Base-by-base conservation (phyloP, 2,797 vertebrate species). In the Catharus ustulatus region DNA sequence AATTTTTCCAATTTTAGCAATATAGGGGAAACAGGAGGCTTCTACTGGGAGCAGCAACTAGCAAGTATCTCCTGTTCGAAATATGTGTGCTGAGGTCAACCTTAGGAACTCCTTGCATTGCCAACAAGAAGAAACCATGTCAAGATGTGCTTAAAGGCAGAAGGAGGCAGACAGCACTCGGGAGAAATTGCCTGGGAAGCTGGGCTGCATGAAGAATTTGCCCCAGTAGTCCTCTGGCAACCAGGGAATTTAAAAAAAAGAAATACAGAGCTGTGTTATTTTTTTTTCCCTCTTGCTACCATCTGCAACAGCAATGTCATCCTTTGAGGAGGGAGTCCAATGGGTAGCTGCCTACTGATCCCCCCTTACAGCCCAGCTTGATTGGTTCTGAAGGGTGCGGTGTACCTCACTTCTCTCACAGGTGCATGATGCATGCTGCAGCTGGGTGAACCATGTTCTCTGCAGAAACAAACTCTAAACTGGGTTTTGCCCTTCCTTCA, bases 201-300 rank as follows among this genome's bases (percentile, higher is more conserved):
- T 45, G 32, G 48, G 7, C 59, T 73, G 11, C 24, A 3, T 75
- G 48, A 73, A 43, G 18, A 3, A 3, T 63, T 80, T 83, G 17
- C 5, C 10, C 20, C 23, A n/a, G 19, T 12, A 89, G 26, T 34
- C 15, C 15, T 18, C 7, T 75, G 57, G 13, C 11, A 78, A 38
- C 10, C 6, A 43, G 17, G 57, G 34, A 72, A 54, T n/a, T 49
- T 12, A 80, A 76, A n/a, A 40, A 57, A 29, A 71, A 10, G 9
- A 27, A 24, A 42, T 11, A 15, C 0, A 0, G 29, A 76, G 5
- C 30, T 58, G 3, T 32, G 9, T 13, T 57, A 24, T 12, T 46
- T 57, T 76, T 76, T 66, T 2, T 5, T 79, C 51, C 26, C 7
- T 78, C 26, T 87, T 1, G 0, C n/a, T 83, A 48, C 54, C 8